Evolutionary conservation across 2,797 vertebrate species (phyloP), one percentile per base, ranked within the genome.

Genomic region (Pantherophis alleghaniensis): DNA sequence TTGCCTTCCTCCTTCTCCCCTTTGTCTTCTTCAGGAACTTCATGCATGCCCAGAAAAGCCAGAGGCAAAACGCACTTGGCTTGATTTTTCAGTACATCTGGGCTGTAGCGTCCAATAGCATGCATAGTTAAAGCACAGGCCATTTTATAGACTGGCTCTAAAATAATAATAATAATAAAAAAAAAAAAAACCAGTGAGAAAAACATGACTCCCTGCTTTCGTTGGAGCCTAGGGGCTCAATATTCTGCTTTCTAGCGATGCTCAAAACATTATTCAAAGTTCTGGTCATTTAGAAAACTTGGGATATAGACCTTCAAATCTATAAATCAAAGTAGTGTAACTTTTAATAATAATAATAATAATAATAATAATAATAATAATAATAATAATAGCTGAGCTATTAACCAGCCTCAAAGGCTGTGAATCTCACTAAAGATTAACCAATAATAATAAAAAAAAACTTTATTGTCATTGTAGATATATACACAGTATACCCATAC

Each of bases 41-140:
- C 99, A 92, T 99, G 99, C 99, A 99, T 99, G 74, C 99, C 99
- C 92, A 99, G 97, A 97, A 99, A 99, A 12, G 99, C 99, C 97
- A 99, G 96, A 0, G 99, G 99, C 92, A 99, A 98, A 12, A 98
- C 98, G 66, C 98, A 97, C 20, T 97, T 98, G 5, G 98, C 98
- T 4, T 99, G 99, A 93, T 97, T 98, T 97, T 99, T 99, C 95
- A 99, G 96, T 57, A 99, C 98, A 7, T 99, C 99, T 0, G 99
- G 99, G 79, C 99, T 99, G 95, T 99, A 99, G 95, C 99, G 99
- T 94, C 99, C 99, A 97, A 99, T 98, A 79, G 99, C 98, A 93
- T 99, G 99, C 79, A 99, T 53, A 0, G 98, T 99, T 97, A 99
- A 95, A 53, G 98, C 99, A 96, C 99, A 99, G 0, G 98, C 98